Base-by-base conservation (phyloP, 2,797 vertebrate genomes). In the Malurus splendens region DNA sequence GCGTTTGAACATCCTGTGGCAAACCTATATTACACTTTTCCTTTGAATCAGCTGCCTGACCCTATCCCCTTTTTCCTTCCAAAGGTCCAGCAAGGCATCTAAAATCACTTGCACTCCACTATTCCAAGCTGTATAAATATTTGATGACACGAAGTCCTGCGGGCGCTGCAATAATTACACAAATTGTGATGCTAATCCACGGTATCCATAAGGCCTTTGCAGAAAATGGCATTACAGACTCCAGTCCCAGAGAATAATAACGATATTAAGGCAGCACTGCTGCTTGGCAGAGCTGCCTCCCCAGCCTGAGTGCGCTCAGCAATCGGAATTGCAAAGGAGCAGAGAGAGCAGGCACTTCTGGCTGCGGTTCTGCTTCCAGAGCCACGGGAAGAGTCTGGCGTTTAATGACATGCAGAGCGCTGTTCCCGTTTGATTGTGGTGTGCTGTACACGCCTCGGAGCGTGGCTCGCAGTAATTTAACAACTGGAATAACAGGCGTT, bases 381-480 rank as follows among this genome's bases (percentile, higher is more conserved):
- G 91, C 93, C 89, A 94, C 85, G 96, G 91, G 96, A 92, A 95
- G 93, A 96, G 96, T 96, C 94, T 96, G 94, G 87, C 90, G 93
- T 93, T 97, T 97, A 96, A 97, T 96, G 88, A 96, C 96, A 97
- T 96, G 96, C 95, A 91, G 95, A 96, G 85, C 92, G 91, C 93
- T 96, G 94, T 94, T 97, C 92, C 82, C 56, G 12, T 95, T 96
- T 96, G 94, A 95, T 97, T 97, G 94, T 96, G 87, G 94, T 94
- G 89, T 95, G 94, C 94, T 96, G 88, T 94, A 96, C 92, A 96
- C 95, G 95, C 96, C 95, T 96, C 96, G 96, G 90, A 97, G 96
- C 96, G 96, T 97, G 97, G 95, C 94, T 64, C 94, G 90, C 96
- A 96, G 96, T 96, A 97, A 97, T 97, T 97, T 97, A 97, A 96